phyloP scores from a whole-genome alignment of 2,888 invertebrate genomes.

The Drosophila incognita region DNA sequence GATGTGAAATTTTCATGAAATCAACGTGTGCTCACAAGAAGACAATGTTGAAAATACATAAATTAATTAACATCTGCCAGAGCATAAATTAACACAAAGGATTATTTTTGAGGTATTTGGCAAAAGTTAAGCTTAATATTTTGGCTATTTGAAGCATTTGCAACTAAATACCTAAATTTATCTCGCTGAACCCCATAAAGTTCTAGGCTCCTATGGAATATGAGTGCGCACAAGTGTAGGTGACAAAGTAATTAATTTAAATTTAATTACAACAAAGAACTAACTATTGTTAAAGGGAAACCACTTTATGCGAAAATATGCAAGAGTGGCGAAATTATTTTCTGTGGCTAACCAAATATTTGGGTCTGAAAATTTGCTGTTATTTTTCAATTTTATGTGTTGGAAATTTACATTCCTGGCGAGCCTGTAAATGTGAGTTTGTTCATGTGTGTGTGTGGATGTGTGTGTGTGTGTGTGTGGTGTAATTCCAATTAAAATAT shows the following conservation, averaged over 20 bases:
- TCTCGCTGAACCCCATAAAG: background rate
- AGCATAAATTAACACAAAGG: background rate
- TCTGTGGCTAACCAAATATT: slow-evolving; percentile 53
- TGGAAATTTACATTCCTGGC: slow-evolving; percentile 40
- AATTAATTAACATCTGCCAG: background rate
- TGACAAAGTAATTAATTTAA: slow-evolving; percentile 72
- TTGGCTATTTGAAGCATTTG: background rate
- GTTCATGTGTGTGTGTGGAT: slow-evolving; percentile 8
- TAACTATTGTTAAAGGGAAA: slow-evolving; percentile 24
- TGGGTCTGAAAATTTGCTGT: slow-evolving; percentile 64
- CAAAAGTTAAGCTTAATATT: background rate
- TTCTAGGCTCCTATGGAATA: background rate
- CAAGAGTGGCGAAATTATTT: slow-evolving; percentile 29
- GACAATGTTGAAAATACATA: background rate
- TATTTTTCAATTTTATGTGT: slow-evolving; percentile 56
- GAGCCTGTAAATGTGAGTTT: background rate
- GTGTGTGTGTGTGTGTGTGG: slow-evolving; percentile 5
- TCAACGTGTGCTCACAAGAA: slow-evolving; percentile 43
- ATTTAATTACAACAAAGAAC: slow-evolving; percentile 56
- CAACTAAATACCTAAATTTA: background rate
- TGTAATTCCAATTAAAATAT: slow-evolving; percentile 66
- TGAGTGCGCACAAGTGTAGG: slow-evolving; percentile 37
- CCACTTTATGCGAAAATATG: background rate
- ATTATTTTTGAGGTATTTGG: background rate
- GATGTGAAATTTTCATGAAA: slow-evolving; percentile 71